A percentile compares a stretch with the other conserved stretches of the same genome.
phyloP scores from a whole-genome alignment of 2,888 invertebrate species.

The Cistogaster globosa region DNA sequence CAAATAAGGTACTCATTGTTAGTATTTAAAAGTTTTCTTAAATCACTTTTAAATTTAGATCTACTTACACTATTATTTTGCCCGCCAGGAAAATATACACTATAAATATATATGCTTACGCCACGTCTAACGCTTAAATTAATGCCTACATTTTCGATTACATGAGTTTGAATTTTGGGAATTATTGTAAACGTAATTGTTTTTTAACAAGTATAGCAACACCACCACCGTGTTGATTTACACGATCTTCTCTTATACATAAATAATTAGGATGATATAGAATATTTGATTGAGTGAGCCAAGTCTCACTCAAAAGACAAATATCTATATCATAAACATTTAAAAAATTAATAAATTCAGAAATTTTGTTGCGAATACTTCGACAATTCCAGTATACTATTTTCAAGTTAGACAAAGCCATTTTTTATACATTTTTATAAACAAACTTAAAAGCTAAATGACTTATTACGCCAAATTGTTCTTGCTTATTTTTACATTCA shows the following conservation, averaged over 20 bases:
- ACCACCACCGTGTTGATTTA: conserved; percentile 14
- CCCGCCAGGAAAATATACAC: conserved; percentile 21
- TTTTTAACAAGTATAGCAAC: conserved; percentile 34
- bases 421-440: conserved; percentile 22
- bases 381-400: neutral
- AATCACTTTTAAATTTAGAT: conserved; percentile 1
- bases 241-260: conserved; percentile 37
- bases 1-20: neutral
- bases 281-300: conserved; percentile 16
- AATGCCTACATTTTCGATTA: conserved; percentile 1
- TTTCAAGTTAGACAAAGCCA: conserved; percentile 3
- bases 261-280: conserved; percentile 34
- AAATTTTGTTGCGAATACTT: conserved; percentile 1
- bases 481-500: conserved; percentile 4
- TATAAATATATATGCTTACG: neutral
- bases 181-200: conserved; percentile 1
- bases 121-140: neutral
- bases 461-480: conserved; percentile 19
- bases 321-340: conserved; percentile 9
- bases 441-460: conserved; percentile 31
- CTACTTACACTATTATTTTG: neutral
- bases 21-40: conserved; percentile 3
- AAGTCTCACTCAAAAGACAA: conserved; percentile 24
- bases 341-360: neutral
- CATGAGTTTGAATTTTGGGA: conserved; percentile 13